phyloP scores from a whole-genome alignment of 2,888 invertebrate genomes.

The Odontocolon sp. region DNA sequence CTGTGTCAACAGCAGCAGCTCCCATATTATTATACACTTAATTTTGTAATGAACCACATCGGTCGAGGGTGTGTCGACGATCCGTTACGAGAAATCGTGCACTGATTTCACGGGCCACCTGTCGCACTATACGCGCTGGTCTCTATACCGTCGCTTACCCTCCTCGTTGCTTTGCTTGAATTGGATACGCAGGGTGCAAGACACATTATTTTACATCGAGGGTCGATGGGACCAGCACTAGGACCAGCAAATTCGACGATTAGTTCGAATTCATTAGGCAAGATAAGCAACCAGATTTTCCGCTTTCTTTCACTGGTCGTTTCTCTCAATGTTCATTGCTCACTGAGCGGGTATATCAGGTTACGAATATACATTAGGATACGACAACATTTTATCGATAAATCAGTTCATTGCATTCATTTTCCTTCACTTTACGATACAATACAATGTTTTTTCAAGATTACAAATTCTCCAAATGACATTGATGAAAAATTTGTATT shows the following conservation, averaged over 20 bases:
- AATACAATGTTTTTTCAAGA: background rate
- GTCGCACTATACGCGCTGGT: slow-evolving; percentile 70
- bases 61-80: slow-evolving; percentile 66
- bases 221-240: slow-evolving; percentile 47
- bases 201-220: slow-evolving; percentile 71
- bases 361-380: too few species aligned
- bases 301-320: slow-evolving; percentile 4
- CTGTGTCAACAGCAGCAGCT: slow-evolving; percentile 51
- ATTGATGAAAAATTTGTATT: background rate
- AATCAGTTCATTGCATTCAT: slow-evolving; percentile 12
- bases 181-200: slow-evolving; percentile 77
- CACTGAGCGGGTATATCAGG: too few species aligned
- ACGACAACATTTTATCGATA: too few species aligned
- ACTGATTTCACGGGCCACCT: slow-evolving; percentile 81
- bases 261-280: slow-evolving; percentile 62
- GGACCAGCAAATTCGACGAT: slow-evolving; percentile 49
- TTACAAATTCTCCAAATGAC: background rate
- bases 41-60: slow-evolving; percentile 75
- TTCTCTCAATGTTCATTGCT: slow-evolving; percentile 15
- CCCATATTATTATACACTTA: slow-evolving; percentile 74
- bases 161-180: slow-evolving; percentile 71
- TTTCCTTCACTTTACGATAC: slow-evolving; percentile 10
- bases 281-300: slow-evolving; percentile 48
- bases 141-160: slow-evolving; percentile 60
- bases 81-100: slow-evolving; percentile 72